Evolutionary conservation across 2,113 vertebrate species (phyloP).

Genomic region (Cryptotis parvus): DNA sequence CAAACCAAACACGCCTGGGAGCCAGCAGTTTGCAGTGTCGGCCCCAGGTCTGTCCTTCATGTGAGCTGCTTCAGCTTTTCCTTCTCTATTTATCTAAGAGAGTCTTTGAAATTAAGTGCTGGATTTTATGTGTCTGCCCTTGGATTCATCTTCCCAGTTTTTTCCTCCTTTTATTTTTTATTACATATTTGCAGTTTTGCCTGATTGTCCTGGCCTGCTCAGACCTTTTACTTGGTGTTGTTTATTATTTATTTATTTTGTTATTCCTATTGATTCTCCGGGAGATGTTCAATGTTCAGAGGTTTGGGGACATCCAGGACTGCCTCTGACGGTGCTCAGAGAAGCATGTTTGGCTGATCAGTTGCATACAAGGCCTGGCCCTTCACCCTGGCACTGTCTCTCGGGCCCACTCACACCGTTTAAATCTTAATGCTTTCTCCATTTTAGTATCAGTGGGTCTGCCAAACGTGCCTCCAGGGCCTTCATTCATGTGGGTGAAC

Average conservation of each 20-base stretch:
- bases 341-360: too few species aligned
- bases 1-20: slow-evolving; percentile 59
- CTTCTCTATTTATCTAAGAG: slow-evolving; percentile 36
- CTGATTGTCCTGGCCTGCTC: not conserved
- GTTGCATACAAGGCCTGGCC: too few species aligned
- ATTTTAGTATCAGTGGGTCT: slow-evolving; percentile 14
- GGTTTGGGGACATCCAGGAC: too few species aligned
- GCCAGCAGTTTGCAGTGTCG: slow-evolving; percentile 21
- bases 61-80: slow-evolving; percentile 53
- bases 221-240: not conserved
- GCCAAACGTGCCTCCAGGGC: not conserved
- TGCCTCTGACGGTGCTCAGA: too few species aligned
- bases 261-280: too few species aligned
- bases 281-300: too few species aligned
- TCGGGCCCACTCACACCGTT: too few species aligned
- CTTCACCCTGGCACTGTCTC: too few species aligned
- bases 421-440: not conserved
- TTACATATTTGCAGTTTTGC: not conserved
- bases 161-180: too few species aligned
- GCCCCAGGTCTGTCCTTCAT: slow-evolving; percentile 48
- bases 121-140: not conserved
- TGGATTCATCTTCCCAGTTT: slow-evolving; percentile 2
- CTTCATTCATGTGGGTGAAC: slow-evolving; percentile 5
- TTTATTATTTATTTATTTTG: too few species aligned
- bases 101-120: slow-evolving; percentile 48